Conservation (phyloP, 2,113 vertebrate species). For the Ctenomys sociabilis region DNA sequence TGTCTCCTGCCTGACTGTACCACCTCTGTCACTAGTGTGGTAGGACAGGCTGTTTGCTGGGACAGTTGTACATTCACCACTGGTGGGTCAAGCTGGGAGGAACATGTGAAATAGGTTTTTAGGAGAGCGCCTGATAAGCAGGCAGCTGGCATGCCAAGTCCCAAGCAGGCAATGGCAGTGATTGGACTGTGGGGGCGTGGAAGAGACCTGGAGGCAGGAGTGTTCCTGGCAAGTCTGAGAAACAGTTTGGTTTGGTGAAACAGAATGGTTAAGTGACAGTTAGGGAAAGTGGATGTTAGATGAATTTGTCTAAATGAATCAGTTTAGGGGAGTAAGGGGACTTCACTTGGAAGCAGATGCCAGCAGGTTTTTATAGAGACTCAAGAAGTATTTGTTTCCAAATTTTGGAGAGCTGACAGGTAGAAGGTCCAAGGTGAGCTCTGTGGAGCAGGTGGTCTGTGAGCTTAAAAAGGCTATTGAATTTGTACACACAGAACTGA, state of each 20-base stretch:
- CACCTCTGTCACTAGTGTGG: neutral
- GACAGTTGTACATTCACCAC: neutral
- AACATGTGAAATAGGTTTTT: neutral
- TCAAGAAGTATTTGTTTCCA: neutral
- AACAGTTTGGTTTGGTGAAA: neutral
- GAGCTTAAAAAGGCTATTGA: neutral
- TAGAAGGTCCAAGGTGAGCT: neutral
- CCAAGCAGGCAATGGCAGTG: neutral
- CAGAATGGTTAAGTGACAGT: neutral
- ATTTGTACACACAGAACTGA: neutral
- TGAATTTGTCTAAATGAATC: neutral
- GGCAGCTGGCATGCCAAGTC: neutral
- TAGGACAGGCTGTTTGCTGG: neutral
- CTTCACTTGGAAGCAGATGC: neutral
- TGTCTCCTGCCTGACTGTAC: neutral
- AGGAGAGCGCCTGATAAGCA: neutral
- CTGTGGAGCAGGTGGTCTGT: neutral
- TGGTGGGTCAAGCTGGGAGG: neutral
- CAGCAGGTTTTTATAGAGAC: neutral
- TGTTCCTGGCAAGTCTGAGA: neutral
- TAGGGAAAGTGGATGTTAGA: neutral
- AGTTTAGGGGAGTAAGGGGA: neutral
- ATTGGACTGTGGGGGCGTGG: neutral
- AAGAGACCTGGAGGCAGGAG: neutral
- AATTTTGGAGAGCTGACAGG: neutral